These are phyloP conservation scores for Boloria euphrosyne DNA, from an alignment of 2,888 invertebrate genomes.

Conservation along the genomic window DNA sequence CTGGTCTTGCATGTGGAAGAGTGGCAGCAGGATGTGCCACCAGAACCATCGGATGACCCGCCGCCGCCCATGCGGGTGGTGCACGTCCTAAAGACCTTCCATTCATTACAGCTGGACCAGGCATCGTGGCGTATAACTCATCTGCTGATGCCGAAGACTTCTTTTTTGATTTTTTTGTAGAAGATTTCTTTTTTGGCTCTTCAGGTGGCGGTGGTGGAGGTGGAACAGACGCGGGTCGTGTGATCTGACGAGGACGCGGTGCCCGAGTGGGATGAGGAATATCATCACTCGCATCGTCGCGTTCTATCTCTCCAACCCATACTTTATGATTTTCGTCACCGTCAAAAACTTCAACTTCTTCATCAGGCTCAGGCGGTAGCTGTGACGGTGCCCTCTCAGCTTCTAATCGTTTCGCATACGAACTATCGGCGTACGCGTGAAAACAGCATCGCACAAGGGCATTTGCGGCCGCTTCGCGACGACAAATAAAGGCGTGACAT, in stretches of 20 bases:
- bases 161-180: slow-evolving; percentile 81
- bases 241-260: slow-evolving; percentile 90
- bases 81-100: slow-evolving; percentile 73
- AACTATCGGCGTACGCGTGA: slow-evolving; percentile 98
- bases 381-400: slow-evolving; percentile 79
- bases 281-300: slow-evolving; percentile 88
- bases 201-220: slow-evolving; percentile 90
- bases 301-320: slow-evolving; percentile 93
- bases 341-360: slow-evolving; percentile 92
- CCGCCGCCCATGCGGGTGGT: slow-evolving; percentile 72
- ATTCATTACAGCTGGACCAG: slow-evolving; percentile 75
- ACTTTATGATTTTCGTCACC: slow-evolving; percentile 97
- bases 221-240: slow-evolving; percentile 90
- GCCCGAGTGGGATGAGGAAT: slow-evolving; percentile 83
- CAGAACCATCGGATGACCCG: slow-evolving; percentile 74
- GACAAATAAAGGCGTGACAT: slow-evolving; percentile 99
- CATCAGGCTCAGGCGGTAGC: slow-evolving; percentile 78
- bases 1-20: slow-evolving; percentile 71
- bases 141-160: slow-evolving; percentile 82
- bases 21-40: slow-evolving; percentile 75
- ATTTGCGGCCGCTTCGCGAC: slow-evolving; percentile 97
- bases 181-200: slow-evolving; percentile 84
- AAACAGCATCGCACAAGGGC: slow-evolving; percentile 98
- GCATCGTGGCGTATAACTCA: slow-evolving; percentile 82
- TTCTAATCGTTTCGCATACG: slow-evolving; percentile 92